These are phyloP conservation scores for Blastobasis adustella DNA, from an alignment of 2,888 invertebrate genomes.

Conservation along the genomic window DNA sequence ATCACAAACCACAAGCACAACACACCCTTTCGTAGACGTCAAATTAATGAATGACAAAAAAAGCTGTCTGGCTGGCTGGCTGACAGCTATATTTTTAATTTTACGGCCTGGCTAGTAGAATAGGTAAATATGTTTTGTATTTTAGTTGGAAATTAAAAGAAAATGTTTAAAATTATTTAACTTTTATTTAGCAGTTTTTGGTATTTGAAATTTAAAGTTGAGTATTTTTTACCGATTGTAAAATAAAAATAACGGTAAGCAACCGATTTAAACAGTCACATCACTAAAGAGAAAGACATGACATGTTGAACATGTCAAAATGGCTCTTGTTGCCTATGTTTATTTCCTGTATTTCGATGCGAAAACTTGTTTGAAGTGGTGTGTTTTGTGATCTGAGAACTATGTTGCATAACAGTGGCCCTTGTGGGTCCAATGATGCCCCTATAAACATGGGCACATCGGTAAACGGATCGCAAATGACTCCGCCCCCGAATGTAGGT, in stretches of 20 bases:
- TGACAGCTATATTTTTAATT: neutral
- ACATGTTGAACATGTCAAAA: slow-evolving; percentile 34
- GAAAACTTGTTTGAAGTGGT: slow-evolving; percentile 11
- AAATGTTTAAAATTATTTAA: too few species aligned
- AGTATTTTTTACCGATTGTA: neutral
- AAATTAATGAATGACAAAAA: neutral
- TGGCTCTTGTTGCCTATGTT: slow-evolving; percentile 47
- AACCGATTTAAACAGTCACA: neutral
- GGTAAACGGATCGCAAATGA: slow-evolving; percentile 39
- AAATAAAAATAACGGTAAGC: too few species aligned
- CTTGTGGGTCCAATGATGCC: slow-evolving; percentile 48
- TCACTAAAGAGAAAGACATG: too few species aligned
- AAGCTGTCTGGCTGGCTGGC: neutral
- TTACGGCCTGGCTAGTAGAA: too few species aligned
- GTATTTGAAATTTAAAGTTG: neutral
- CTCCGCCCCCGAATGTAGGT: slow-evolving; percentile 34
- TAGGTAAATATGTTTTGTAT: too few species aligned
- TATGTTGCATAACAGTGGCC: slow-evolving; percentile 61
- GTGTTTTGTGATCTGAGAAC: slow-evolving; percentile 16
- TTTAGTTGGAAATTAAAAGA: too few species aligned
- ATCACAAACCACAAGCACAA: too few species aligned
- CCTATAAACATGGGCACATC: slow-evolving; percentile 45
- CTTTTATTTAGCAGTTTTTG: neutral
- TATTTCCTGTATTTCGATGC: slow-evolving; percentile 31
- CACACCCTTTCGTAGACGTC: too few species aligned